Base-by-base conservation (phyloP, 2,113 vertebrate species). In the Brachypodius melanocephalos region DNA sequence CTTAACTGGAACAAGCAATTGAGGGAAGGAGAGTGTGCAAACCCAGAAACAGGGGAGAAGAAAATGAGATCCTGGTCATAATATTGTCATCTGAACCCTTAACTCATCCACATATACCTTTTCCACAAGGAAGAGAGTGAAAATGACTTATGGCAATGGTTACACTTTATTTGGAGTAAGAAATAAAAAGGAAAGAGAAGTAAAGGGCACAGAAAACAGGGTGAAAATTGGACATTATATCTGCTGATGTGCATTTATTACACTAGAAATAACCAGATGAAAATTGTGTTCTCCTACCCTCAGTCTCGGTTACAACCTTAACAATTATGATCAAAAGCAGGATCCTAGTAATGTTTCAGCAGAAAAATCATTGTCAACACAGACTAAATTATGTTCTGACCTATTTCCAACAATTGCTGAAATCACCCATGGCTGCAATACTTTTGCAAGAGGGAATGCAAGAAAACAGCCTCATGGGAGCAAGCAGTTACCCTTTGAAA, bases 321-420 rank as follows among this genome's bases (percentile, higher is more conserved):
- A 12, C 29, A 76, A 40, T 58, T 85, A 88, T 6, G 7, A n/a
- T 78, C n/a, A 68, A 79, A 91, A 78, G 6, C 32, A 79, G 57
- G 32, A 54, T 58, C 21, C 17, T 57, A 52, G 28, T 16, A 69
- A 52, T 8, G 3, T 57, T 96, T 76, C 58, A 62, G 54, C 21
- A 72, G 16, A 17, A 89, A 87, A 92, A 67, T 40, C n/a, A 24
- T 8, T 85, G 61, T 82, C 84, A 78, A 26, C 49, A 57, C 18
- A 61, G 54, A 26, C 26, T 71, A 38, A 84, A 75, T 59, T 61
- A 2, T 69, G 17, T 75, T 92, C 54, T 82, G 17, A 24, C 22
- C 54, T 0, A 0, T 1, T 1, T 34, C 69, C 75, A 77, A 34
- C 26, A 15, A 38, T n/a, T 71, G 55, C 25, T 69, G 76, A 83